Conservation (phyloP, 1,140 invertebrate species). For the Armadillidium nasatum region DNA sequence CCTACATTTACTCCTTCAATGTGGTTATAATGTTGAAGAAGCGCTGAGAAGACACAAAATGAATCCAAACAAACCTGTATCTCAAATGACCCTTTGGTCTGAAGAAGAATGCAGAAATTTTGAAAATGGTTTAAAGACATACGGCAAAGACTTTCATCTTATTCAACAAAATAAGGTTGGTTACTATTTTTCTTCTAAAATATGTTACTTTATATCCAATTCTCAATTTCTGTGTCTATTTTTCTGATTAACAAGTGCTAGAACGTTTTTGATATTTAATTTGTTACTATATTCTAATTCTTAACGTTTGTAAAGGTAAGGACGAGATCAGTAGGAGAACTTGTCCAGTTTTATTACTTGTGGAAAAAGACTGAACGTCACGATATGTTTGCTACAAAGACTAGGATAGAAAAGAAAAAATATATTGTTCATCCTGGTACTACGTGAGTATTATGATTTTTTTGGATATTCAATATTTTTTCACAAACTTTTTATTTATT, state of each 20-base stretch:
- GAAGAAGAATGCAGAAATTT: conserved; percentile 97
- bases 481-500: not conserved
- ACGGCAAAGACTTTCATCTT: conserved; percentile 92
- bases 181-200: conserved; percentile 17
- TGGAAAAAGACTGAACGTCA: conserved; percentile 99
- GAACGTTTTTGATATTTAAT: not conserved
- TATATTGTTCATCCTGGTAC: conserved; percentile 74
- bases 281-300: not conserved
- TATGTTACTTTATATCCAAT: not conserved
- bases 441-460: conserved; percentile 40
- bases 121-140: conserved; percentile 84
- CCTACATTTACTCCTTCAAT: conserved; percentile 83
- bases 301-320: conserved; percentile 58
- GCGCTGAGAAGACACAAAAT: conserved; percentile 73
- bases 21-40: conserved; percentile 90
- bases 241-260: not conserved
- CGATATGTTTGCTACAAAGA: conserved; percentile 83
- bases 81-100: conserved; percentile 84
- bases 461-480: not conserved
- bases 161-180: conserved; percentile 88
- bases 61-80: conserved; percentile 67
- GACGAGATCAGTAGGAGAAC: conserved; percentile 89
- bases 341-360: conserved; percentile 96
- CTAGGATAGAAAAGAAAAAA: conserved; percentile 77
- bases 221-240: not conserved